phyloP scores from a whole-genome alignment of 2,113 vertebrate species.

The Pelobates fuscus region DNA sequence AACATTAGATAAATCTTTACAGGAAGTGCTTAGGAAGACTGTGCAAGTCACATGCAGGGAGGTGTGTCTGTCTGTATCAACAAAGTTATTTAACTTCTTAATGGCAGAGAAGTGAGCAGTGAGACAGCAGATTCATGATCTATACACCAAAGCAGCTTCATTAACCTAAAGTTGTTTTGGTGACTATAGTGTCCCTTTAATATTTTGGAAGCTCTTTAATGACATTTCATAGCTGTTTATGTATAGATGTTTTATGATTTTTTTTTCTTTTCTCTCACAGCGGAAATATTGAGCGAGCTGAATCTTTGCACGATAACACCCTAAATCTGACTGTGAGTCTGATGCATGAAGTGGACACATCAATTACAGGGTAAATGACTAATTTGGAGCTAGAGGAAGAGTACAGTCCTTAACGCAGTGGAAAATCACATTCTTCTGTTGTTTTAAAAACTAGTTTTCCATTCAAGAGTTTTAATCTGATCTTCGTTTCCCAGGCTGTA shows the following conservation, averaged over 20 bases:
- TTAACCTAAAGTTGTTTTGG: no score
- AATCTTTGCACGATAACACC: slow-evolving; percentile 84
- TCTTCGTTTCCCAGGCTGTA: slow-evolving; percentile 45
- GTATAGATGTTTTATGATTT: no score
- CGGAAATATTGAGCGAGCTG: slow-evolving; percentile 82
- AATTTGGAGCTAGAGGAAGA: slow-evolving; percentile 28
- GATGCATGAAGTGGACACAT: slow-evolving; percentile 91
- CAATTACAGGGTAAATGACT: slow-evolving; percentile 84
- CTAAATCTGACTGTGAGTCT: slow-evolving; percentile 80
- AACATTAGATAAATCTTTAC: no score
- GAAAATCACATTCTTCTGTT: slow-evolving; percentile 32
- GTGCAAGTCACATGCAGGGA: no score
- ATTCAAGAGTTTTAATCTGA: slow-evolving; percentile 18
- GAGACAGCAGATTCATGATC: no score
- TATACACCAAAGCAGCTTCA: no score
- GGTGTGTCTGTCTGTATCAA: no score
- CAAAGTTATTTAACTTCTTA: no score
- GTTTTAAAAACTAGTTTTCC: slow-evolving; percentile 23
- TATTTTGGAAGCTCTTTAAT: not conserved
- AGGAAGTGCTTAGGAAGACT: no score
- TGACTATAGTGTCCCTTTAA: no score
- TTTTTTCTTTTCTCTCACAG: slow-evolving; percentile 64
- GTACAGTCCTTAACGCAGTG: slow-evolving; percentile 11
- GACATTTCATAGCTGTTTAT: slow-evolving; percentile 10
- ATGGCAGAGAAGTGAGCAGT: no score